Evolutionary conservation across 2,797 vertebrate genomes (phyloP), one percentile per base, ranked within the genome.

Genomic region (Oreonectes daqikongensis): DNA sequence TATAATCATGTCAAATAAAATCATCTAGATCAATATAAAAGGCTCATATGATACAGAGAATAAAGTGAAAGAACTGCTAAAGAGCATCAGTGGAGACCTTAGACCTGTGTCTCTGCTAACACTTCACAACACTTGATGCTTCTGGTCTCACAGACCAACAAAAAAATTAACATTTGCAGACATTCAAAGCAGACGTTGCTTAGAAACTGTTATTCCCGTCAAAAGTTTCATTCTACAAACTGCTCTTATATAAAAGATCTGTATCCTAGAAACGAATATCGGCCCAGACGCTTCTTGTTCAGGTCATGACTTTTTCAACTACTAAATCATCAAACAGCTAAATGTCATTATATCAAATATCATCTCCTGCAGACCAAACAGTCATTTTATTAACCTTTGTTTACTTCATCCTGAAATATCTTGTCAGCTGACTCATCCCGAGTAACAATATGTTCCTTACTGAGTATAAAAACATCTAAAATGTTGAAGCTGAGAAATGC

Each of bases 101-200:
- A 52, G n/a, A 52, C 48, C 1, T 59, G 24, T 46, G 12, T 44
- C 28, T 48, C n/a, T n/a, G 20, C 7, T 24, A 50, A 52, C 30
- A 8, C 20, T 48, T 20, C 72, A 65, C 10, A 22, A 30, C 32
- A 74, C 53, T 53, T 22, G 12, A 53, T 14, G 15, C 22, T 35
- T 55, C 50, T 69, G 68, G 14, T 32, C 68, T 46, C 40, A 72
- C 70, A 61, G 38, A 30, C 24, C 11, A 30, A n/a, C 20, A 24
- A n/a, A 48, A 53, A 0, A 3, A n/a, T n/a, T n/a, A 53, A 53
- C 22, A 53, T 59, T 30, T 8, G 35, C 59, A 30, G 15, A 60
- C 30, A 28, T 57, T 17, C 55, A 28, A 28, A 24, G 24, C 24
- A 6, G 1, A 57, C 17, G 52, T 55, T 28, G 55, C 55, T 57